Evolutionary conservation across 2,113 vertebrate species (phyloP), one percentile per base, ranked within the genome.

Genomic region (Hippocampus comes): DNA sequence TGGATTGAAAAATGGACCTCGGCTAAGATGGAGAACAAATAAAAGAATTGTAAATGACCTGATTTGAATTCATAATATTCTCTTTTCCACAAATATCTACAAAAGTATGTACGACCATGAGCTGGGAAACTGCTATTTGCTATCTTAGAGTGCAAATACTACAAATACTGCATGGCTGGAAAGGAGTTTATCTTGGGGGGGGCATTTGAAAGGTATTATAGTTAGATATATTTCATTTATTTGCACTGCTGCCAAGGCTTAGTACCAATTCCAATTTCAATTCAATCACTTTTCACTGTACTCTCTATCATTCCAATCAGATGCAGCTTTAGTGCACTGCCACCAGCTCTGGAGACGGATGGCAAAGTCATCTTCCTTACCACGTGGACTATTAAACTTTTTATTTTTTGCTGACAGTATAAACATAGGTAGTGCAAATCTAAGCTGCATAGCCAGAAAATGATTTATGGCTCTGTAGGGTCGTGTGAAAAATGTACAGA

Each of bases 331-430:
- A 70, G 67, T 34, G 9, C 48, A 55, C 49, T 67, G 61, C 77
- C 56, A 78, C 71, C 67, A 77, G 49, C 67, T 67, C 63, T 0
- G 23, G 63, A 74, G 21, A 21, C 15, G 21, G 25, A 68, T 70
- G 69, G 75, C 63, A 70, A 51, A 49, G 30, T 68, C 53, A 27
- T 25, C 43, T 63, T 68, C 41, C 55, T 27, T 4, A 63, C 30
- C 27, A 41, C 9, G 12, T 43, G 46, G 34, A 66, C 23, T 27
- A 72, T 41, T 15, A 63, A 72, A 53, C 65, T 38, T 34, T 34
- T 34, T 30, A 3, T 65, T 57, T 73, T 79, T 76, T 74, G 61
- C 75, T 82, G 68, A 78, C 73, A 71, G 61, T 65, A 15, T 73
- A 77, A 73, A 11, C 51, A 63, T 34, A 5, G 43, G 12, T 34